These are phyloP conservation scores for Struthio camelus DNA, from an alignment of 2,113 vertebrate genomes.

Conservation along the genomic window DNA sequence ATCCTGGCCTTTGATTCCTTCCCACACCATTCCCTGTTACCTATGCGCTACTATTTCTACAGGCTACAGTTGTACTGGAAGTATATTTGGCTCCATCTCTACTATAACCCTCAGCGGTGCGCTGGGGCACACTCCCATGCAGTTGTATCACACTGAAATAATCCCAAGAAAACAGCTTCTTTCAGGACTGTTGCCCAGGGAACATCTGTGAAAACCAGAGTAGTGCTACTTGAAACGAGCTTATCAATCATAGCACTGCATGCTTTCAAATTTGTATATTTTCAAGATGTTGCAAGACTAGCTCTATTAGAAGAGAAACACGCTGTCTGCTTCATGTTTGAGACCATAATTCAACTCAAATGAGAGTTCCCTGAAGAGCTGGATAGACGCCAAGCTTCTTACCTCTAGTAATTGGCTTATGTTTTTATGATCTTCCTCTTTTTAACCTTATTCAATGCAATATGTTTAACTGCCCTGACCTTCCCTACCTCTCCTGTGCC, in stretches of 20 bases:
- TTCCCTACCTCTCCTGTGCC: not conserved
- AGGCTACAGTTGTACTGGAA: fast-evolving
- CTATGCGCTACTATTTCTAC: not conserved
- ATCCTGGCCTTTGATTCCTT: slow-evolving; percentile 21
- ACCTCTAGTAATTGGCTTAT: not conserved
- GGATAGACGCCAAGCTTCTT: not conserved
- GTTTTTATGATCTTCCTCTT: not conserved
- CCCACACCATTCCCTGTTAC: not conserved
- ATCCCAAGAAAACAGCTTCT: slow-evolving; percentile 4
- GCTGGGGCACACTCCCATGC: fast-evolving
- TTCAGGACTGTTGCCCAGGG: not conserved
- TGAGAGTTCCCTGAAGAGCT: not conserved
- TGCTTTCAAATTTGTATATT: not conserved
- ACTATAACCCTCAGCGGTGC: not conserved
- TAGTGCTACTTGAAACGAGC: not conserved
- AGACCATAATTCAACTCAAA: slow-evolving; percentile 22
- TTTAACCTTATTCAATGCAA: not conserved
- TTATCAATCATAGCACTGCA: not conserved
- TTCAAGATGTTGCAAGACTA: not conserved
- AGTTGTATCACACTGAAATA: slow-evolving; percentile 3
- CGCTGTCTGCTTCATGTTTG: not conserved
- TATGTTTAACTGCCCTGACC: not conserved
- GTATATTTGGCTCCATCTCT: not conserved
- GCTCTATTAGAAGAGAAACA: slow-evolving; percentile 5
- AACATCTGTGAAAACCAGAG: not conserved